Evolutionary conservation across 2,113 vertebrate genomes (phyloP).

Genomic region (Tupaia chinensis): DNA sequence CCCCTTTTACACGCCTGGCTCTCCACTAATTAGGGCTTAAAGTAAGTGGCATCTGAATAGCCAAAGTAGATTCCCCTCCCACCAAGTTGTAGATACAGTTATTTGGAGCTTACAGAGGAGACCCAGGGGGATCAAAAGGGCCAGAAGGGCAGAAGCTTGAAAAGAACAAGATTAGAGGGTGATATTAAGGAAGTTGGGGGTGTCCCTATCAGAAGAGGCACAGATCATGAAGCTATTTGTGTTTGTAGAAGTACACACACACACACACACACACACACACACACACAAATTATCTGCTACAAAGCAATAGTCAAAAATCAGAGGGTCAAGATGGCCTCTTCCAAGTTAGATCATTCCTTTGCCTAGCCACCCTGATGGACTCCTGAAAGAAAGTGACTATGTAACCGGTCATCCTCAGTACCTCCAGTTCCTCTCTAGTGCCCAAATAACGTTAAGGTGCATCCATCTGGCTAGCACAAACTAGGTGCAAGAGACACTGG

Average conservation of each 20-base stretch:
- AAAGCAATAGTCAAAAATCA: neutral
- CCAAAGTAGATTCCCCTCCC: neutral
- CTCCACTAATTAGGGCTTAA: slow-evolving; percentile 60
- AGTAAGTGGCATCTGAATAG: neutral
- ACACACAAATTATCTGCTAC: neutral
- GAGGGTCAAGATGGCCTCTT: neutral
- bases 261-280: neutral
- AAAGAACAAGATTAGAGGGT: neutral
- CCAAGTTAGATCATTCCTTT: neutral
- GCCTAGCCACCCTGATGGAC: no score
- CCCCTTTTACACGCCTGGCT: neutral
- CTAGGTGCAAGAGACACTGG: neutral
- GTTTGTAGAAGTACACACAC: neutral
- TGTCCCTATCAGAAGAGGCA: neutral
- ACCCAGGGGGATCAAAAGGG: neutral
- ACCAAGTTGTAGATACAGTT: neutral
- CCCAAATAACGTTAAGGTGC: neutral
- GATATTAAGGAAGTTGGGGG: neutral
- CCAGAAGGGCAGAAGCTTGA: neutral
- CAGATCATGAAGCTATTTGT: neutral
- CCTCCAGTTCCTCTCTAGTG: neutral
- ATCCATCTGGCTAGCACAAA: neutral
- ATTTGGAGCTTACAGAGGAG: neutral
- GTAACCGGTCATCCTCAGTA: neutral
- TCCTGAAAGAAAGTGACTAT: neutral